Conservation (phyloP, 2,888 invertebrate species). For the Tiliacea aurago region DNA sequence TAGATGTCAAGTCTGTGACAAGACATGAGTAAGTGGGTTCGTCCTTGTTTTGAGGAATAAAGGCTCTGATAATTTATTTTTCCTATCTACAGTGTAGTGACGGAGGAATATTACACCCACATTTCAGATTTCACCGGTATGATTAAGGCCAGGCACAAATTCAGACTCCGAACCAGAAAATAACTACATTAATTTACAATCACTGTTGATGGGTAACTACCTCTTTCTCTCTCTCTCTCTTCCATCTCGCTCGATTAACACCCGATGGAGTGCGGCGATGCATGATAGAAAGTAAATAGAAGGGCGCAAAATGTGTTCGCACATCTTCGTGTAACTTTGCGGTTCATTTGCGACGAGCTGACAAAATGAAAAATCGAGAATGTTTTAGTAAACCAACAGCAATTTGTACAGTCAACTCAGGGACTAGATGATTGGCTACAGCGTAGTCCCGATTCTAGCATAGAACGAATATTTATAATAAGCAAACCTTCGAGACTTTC, state of each 20-base stretch:
- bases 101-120: neutral
- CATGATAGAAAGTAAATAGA: conserved; percentile 22
- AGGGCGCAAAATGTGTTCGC: conserved; percentile 5
- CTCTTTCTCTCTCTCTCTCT: neutral
- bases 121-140: neutral
- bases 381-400: conserved; percentile 19
- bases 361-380: neutral
- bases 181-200: neutral
- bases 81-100: too few species aligned
- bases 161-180: neutral
- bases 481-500: neutral
- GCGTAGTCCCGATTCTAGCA: neutral
- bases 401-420: neutral
- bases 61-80: conserved; percentile 5
- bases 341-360: conserved; percentile 29
- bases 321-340: conserved; percentile 19
- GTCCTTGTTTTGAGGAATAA: conserved; percentile 25
- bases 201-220: neutral
- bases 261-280: conserved; percentile 4
- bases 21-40: neutral
- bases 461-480: neutral
- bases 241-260: conserved; percentile 13
- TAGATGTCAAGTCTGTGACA: conserved; percentile 19
- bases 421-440: neutral
- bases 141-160: neutral